Evolutionary conservation across 2,113 vertebrate species (phyloP).

Genomic region (Malurus alboscapulatus): DNA sequence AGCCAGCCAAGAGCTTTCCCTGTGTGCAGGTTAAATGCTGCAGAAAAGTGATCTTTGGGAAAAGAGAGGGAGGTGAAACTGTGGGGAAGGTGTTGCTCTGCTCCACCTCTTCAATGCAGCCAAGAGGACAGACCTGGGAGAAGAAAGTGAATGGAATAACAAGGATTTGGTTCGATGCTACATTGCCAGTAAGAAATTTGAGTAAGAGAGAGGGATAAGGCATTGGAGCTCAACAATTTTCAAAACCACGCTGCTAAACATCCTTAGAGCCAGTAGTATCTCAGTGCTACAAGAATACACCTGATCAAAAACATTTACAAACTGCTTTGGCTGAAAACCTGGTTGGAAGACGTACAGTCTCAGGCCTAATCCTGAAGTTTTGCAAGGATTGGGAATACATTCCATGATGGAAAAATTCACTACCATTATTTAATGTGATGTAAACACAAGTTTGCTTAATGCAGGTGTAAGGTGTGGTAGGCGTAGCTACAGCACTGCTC

Average conservation of each 20-base stretch:
- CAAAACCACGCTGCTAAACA: not conserved
- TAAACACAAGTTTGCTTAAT: not conserved
- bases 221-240: not conserved
- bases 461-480: not conserved
- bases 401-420: not conserved
- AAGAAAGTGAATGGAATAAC: not conserved
- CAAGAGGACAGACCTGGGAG: not conserved
- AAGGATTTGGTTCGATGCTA: not conserved
- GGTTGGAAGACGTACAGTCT: not conserved
- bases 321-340: not conserved
- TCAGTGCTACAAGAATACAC: not conserved
- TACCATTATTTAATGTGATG: not conserved
- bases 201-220: not conserved
- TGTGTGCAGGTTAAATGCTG: not conserved
- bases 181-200: not conserved
- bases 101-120: not conserved
- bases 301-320: not conserved
- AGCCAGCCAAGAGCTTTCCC: not conserved
- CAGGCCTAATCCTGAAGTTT: not conserved
- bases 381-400: not conserved
- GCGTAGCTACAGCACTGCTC: not conserved
- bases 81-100: not conserved
- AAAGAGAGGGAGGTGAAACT: not conserved
- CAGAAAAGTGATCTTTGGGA: not conserved
- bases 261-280: not conserved